Conservation (phyloP, 2,888 invertebrate genomes). For the Athalia rosae region DNA sequence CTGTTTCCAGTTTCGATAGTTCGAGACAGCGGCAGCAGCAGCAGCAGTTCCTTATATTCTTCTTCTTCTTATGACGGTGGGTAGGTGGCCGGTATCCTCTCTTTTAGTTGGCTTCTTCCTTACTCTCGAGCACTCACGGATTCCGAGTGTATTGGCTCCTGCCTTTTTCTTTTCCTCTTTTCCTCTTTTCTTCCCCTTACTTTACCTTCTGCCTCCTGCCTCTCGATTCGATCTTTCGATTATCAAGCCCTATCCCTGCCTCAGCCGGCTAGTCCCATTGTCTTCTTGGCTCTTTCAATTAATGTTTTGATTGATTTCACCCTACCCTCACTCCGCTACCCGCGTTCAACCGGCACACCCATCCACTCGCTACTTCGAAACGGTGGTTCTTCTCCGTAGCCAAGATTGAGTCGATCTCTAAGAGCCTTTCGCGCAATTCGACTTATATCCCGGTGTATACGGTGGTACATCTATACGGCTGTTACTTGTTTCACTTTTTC, state of each 20-base stretch:
- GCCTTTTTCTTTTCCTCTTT: conserved; percentile 3
- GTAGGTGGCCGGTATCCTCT: conserved; percentile 31
- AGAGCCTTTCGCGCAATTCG: conserved; percentile 30
- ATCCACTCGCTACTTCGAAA: conserved; percentile 6
- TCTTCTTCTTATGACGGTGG: neutral
- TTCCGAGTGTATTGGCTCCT: conserved; percentile 42
- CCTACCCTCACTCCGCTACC: conserved; percentile 53
- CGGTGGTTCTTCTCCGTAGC: neutral
- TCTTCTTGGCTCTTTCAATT: conserved; percentile 73
- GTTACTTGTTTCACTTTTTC: neutral
- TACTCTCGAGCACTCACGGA: conserved; percentile 20
- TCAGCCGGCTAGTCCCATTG: conserved; percentile 67
- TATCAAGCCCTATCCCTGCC: conserved; percentile 68
- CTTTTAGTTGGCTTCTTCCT: neutral
- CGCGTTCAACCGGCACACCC: conserved; percentile 22
- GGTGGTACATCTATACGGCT: neutral
- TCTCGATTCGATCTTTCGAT: conserved; percentile 66
- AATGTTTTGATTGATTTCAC: conserved; percentile 73
- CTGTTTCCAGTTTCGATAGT: conserved; percentile 32
- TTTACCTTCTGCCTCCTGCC: conserved; percentile 48
- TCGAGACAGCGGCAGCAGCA: conserved; percentile 33
- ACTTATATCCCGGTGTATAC: neutral
- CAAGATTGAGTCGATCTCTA: conserved; percentile 37
- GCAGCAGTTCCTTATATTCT: too few species aligned
- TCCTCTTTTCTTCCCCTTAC: neutral